A percentile compares a stretch with the other conserved stretches of the same genome.
Conservation (phyloP, 2,888 invertebrate species). For the Drosophila melanosoma region DNA sequence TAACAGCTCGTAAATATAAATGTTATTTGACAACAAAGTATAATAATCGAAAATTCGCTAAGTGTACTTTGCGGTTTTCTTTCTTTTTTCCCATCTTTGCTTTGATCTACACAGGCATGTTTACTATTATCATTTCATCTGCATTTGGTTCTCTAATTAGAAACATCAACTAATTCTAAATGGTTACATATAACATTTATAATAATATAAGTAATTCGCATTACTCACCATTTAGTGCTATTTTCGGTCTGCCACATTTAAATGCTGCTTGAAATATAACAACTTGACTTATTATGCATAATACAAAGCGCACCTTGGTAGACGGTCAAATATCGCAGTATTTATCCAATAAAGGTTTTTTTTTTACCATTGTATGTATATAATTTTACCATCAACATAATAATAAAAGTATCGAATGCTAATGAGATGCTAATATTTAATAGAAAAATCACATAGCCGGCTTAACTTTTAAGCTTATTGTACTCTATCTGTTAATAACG, state of each 20-base stretch:
- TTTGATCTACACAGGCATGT: constrained; percentile 45
- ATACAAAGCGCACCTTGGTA: constrained; percentile 3
- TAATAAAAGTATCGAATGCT: constrained; percentile 70
- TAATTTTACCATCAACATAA: constrained; percentile 40
- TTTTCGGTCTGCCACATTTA: constrained; percentile 19
- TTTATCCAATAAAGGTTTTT: constrained; percentile 33
- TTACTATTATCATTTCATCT: constrained; percentile 43
- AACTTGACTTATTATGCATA: constrained; percentile 24
- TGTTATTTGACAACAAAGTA: constrained; percentile 13
- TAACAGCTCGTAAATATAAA: constrained; percentile 73
- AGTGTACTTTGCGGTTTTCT: constrained; percentile 17
- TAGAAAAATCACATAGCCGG: constrained; percentile 25
- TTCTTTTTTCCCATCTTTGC: constrained; percentile 10
- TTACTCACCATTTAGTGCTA: constrained; percentile 9
- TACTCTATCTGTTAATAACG: constrained; percentile 48
- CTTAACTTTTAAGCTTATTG: constrained; percentile 36
- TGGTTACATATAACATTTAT: constrained; percentile 31
- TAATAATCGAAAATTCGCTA: constrained; percentile 14
- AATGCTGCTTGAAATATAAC: constrained; percentile 35
- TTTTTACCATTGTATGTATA: constrained; percentile 40
- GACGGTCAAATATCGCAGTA: constrained; percentile 33
- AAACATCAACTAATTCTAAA: constrained; percentile 30
- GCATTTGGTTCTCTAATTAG: constrained; percentile 28
- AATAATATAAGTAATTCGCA: constrained; percentile 16
- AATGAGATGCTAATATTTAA: constrained; percentile 67